phyloP scores from a whole-genome alignment of 2,888 invertebrate genomes.

The Halictus quadricinctus region DNA sequence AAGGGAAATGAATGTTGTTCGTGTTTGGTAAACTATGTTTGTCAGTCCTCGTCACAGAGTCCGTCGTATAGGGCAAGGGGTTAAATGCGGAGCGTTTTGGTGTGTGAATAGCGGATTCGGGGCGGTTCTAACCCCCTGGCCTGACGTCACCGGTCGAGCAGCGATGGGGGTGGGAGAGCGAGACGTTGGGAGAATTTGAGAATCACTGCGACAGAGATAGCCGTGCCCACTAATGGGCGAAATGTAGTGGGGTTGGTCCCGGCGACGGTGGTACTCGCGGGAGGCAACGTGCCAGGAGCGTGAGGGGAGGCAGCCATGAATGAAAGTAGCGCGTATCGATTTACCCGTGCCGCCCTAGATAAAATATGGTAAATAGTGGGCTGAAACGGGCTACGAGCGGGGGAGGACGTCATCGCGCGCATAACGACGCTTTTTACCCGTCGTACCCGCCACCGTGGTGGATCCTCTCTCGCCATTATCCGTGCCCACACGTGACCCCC shows the following conservation, averaged over 20 bases:
- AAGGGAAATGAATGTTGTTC: too few species aligned
- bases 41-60: background rate
- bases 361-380: constrained; percentile 76
- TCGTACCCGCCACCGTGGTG: background rate
- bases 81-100: background rate
- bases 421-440: constrained; percentile 28
- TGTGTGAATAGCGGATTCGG: constrained; percentile 1
- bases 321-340: constrained; percentile 81
- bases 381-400: constrained; percentile 52
- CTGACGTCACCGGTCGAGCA: constrained; percentile 22
- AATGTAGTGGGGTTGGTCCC: constrained; percentile 58
- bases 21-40: too few species aligned
- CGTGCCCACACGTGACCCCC: constrained; percentile 3
- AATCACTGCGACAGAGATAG: constrained; percentile 60
- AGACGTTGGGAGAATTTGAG: constrained; percentile 46
- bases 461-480: background rate
- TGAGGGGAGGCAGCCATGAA: constrained; percentile 78
- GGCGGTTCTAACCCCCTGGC: background rate
- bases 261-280: constrained; percentile 66
- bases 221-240: constrained; percentile 54
- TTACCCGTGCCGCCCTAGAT: constrained; percentile 78
- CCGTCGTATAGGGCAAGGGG: background rate
- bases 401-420: constrained; percentile 52
- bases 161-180: background rate
- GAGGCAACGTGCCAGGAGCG: constrained; percentile 76